Conservation (phyloP, 2,888 invertebrate species). For the Polia nebulosa region DNA sequence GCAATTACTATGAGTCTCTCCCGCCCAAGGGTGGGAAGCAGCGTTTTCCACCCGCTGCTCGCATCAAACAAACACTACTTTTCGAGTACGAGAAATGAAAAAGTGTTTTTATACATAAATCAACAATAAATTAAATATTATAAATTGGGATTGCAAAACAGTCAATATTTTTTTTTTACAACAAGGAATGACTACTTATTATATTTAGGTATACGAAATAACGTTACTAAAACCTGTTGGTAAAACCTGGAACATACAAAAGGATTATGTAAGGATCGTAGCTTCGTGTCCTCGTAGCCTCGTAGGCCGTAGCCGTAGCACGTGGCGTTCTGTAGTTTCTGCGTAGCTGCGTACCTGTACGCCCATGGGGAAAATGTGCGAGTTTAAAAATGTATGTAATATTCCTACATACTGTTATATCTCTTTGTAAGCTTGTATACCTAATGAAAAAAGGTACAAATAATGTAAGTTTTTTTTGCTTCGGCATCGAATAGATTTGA, state of each 20-base stretch:
- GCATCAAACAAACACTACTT: too few relatives aligned
- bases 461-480: slow-evolving; percentile 39
- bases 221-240: neutral
- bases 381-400: slow-evolving; percentile 41
- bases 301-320: slow-evolving; percentile 5
- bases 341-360: slow-evolving; percentile 8
- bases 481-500: slow-evolving; percentile 51
- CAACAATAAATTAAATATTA: too few relatives aligned
- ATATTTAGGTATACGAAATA: neutral
- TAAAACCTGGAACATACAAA: neutral
- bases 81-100: too few relatives aligned
- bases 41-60: too few relatives aligned
- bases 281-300: neutral
- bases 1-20: too few relatives aligned
- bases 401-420: slow-evolving; percentile 19
- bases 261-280: neutral
- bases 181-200: neutral
- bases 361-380: slow-evolving; percentile 32
- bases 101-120: too few relatives aligned
- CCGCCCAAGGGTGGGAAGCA: too few relatives aligned
- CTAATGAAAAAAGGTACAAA: slow-evolving; percentile 31
- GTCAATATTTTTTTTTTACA: neutral
- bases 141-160: too few relatives aligned
- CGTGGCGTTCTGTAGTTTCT: slow-evolving; percentile 18
- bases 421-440: slow-evolving; percentile 4